These are phyloP conservation scores for Pogonomyrmex barbatus DNA, from an alignment of 1,140 invertebrate species.

Conservation along the genomic window DNA sequence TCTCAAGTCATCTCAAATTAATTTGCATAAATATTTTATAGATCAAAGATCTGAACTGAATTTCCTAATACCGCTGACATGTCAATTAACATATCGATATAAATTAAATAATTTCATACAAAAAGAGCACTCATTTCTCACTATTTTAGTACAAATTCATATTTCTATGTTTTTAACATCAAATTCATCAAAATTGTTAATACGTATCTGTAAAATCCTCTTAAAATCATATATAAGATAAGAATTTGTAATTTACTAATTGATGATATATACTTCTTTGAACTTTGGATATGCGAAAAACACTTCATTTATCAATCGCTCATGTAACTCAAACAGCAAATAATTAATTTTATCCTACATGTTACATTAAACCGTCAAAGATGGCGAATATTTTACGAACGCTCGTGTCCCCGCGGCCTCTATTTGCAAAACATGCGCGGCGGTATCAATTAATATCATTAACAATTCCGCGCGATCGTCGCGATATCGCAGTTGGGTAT, in stretches of 20 bases:
- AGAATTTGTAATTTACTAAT: neutral
- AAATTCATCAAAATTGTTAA: neutral
- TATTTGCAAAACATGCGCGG: conserved; percentile 52
- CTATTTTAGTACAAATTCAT: neutral
- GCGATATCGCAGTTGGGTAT: conserved; percentile 42
- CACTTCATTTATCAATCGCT: neutral
- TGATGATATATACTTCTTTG: neutral
- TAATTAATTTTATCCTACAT: conserved; percentile 46
- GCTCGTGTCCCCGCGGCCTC: conserved; percentile 3
- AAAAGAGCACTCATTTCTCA: neutral
- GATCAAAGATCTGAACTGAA: neutral
- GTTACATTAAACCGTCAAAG: conserved; percentile 36
- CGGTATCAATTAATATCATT: conserved; percentile 62
- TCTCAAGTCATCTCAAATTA: neutral
- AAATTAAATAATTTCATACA: neutral
- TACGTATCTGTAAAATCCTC: neutral
- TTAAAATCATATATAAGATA: neutral
- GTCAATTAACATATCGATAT: neutral
- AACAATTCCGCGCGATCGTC: conserved; percentile 48
- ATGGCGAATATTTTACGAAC: conserved; percentile 47
- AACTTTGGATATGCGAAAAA: neutral
- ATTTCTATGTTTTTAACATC: neutral
- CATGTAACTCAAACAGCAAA: neutral
- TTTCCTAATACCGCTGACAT: neutral
- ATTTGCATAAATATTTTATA: neutral